Base-by-base conservation (phyloP, 2,888 invertebrate species). In the Phyllotreta striolata region DNA sequence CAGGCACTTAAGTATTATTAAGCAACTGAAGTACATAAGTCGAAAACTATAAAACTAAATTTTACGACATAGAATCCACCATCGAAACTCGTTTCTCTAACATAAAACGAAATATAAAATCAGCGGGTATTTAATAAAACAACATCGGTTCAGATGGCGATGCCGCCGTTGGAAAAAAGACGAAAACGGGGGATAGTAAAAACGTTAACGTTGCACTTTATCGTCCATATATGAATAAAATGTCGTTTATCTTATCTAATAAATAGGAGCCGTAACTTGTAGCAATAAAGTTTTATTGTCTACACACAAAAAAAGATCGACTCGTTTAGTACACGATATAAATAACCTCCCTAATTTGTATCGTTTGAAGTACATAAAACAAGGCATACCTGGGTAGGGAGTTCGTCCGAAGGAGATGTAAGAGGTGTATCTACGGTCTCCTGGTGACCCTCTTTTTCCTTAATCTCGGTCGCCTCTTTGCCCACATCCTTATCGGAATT, bases 371-470 rank as follows among this genome's bases (percentile, higher is more conserved):
- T n/a, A n/a, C n/a, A n/a, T n/a, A n/a, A n/a, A n/a, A n/a, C n/a
- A n/a, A n/a, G n/a, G n/a, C n/a, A n/a, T n/a, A n/a, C 73, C 72
- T 73, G 73, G 51, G 68, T 52, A 66, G 75, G 73, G 47, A 76
- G 64, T 52, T 80, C 78, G 76, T 84, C 80, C 62, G 80, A 79
- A 51, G 83, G 81, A 54, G 86, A 85, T 77, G 85, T 85, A 78
- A 85, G 77, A 68, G 83, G 81, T 37, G 81, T 80, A 70, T 81
- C 81, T 76, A 86, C 86, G 65, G 84, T 81, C 77, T 86, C 87
- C 79, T 85, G 86, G 80, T 85, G 85, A 70, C 79, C 83, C 75
- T 81, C 85, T 83, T 87, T 87, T 84, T 86, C 86, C 83, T 87
- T 87, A 71, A 71, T 83, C 84, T 86, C 86, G 83, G 86, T 84